Evolutionary conservation across 2,888 invertebrate genomes (phyloP), one percentile per base, ranked within the genome.

Genomic region (Buathra laborator): DNA sequence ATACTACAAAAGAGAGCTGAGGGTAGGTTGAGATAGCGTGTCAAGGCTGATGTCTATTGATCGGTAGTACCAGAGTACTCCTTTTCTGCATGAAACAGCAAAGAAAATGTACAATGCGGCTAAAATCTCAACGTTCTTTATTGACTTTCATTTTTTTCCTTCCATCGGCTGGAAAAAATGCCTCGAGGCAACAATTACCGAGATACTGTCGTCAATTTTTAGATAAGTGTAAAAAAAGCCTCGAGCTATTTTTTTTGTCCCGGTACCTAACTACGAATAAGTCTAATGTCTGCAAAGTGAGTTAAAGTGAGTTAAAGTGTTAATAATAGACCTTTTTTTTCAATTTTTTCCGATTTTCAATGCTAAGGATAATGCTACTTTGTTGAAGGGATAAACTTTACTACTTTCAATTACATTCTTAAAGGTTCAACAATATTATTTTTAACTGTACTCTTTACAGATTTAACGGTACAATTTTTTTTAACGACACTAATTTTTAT

Each of bases 41-140:
- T 91, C 92, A 92, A 93, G 92, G 92, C 91, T 91, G 90, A 91
- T 91, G 90, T 90, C 87, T 91, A 92, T 91, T 89, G 92, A 92
- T 91, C 89, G 90, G 83, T 85, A 89, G 88, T 90, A 89, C 68
- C 6, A 43, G 32, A 53, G 71, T 62, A 56, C 19, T 75, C 16
- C 32, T 51, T 64, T 64, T 56, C 53, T 43, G 46, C 76, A 51
- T 24, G 37, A 56, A 14, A 29, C n/a, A 68, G 43, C 46, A 43
- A 71, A 16, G 24, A 68, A 24, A 14, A 32, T 14, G 24, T 29
- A 59, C n/a, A 32, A 0, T 29, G 59, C 59, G 32, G 5, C 32
- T 32, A 12, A 14, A 14, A 59, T 29, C 32, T 32, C 32, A 10
- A 14, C 4, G 29, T 59, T 14, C 32, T 68, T 81, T 81, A 81